Base-by-base conservation (phyloP, 1,140 invertebrate genomes). In the Drosophila pandora region DNA sequence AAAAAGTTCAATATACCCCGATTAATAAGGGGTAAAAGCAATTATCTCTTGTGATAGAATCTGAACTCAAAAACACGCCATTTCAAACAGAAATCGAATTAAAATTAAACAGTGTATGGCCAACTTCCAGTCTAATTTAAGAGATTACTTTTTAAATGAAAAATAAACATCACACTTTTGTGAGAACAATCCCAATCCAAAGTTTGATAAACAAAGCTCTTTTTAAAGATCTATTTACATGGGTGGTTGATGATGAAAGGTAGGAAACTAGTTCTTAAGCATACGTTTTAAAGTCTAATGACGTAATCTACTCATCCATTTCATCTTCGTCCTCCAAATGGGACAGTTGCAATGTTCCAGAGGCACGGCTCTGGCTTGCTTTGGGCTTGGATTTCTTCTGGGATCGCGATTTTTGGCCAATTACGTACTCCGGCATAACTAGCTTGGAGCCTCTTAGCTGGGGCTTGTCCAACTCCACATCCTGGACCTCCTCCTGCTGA, bases 371-470 rank as follows among this genome's bases (percentile, higher is more conserved):
- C 90, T 90, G 13, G 72, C 37, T 74, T 65, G 75, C 81, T 48
- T 76, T 92, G 2, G 30, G 37, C 9, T 71, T 78, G 1, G 52
- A 9, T 43, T 68, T 57, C 90, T 90, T 84, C 92, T 93, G 67
- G 81, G 92, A 53, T 68, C 70, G 78, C 68, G 78, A 93, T 94
- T 79, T 94, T 94, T 65, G 92, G n/a, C 96, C 96, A 62, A 97
- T 94, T n/a, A 96, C 93, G 93, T 96, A 96, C 87, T 96, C 95
- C 2, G 96, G 95, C 94, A 96, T 95, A 2, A 96, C 92, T 34
- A 96, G 60, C 91, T 95, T 96, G 62, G 93, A 95, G 60, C 93
- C 94, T 80, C 93, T 94, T 68, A 95, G 95, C 54, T 93, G 85
- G 8, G 93, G 88, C 79, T 93, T 94, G 37, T 92, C 85, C 17